Conservation (phyloP, 2,797 vertebrate genomes). For the Sebastes cheni region DNA sequence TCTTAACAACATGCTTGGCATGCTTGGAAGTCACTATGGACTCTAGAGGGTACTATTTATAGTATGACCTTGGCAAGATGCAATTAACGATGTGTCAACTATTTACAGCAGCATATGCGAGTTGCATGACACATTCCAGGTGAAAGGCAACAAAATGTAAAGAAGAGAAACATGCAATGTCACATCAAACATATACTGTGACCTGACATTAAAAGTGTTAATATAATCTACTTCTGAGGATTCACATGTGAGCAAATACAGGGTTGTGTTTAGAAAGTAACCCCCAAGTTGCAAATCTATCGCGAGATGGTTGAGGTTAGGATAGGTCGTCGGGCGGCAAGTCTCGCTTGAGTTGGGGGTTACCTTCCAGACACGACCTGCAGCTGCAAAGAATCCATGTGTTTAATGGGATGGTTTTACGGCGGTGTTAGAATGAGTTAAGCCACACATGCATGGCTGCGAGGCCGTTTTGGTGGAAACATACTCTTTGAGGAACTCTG, state of each 20-base stretch:
- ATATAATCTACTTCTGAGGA: slow-evolving; percentile 1
- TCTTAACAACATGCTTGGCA: slow-evolving; percentile 79
- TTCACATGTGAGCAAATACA: slow-evolving; percentile 14
- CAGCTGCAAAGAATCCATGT: slow-evolving; percentile 17
- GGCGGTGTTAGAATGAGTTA: slow-evolving; percentile 61
- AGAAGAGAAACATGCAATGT: slow-evolving; percentile 63
- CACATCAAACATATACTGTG: slow-evolving; percentile 10
- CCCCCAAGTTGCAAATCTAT: no score
- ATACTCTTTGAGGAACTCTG: slow-evolving; percentile 87
- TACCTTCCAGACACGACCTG: no score
- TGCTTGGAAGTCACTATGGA: slow-evolving; percentile 71
- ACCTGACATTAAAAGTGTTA: slow-evolving; percentile 14
- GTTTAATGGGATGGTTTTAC: slow-evolving; percentile 52
- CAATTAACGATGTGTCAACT: slow-evolving; percentile 68
- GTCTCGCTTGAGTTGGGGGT: no score
- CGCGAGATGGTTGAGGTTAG: background rate
- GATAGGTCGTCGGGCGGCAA: no score
- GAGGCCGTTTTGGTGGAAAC: slow-evolving; percentile 68
- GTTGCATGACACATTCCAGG: slow-evolving; percentile 30
- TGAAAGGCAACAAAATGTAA: slow-evolving; percentile 35
- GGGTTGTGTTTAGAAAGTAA: no score
- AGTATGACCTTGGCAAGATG: slow-evolving; percentile 65
- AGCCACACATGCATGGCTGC: slow-evolving; percentile 70
- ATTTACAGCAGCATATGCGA: slow-evolving; percentile 36
- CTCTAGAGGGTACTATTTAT: slow-evolving; percentile 73